Evolutionary conservation across 2,888 invertebrate genomes (phyloP).

Genomic region (Geophilus truncorum): DNA sequence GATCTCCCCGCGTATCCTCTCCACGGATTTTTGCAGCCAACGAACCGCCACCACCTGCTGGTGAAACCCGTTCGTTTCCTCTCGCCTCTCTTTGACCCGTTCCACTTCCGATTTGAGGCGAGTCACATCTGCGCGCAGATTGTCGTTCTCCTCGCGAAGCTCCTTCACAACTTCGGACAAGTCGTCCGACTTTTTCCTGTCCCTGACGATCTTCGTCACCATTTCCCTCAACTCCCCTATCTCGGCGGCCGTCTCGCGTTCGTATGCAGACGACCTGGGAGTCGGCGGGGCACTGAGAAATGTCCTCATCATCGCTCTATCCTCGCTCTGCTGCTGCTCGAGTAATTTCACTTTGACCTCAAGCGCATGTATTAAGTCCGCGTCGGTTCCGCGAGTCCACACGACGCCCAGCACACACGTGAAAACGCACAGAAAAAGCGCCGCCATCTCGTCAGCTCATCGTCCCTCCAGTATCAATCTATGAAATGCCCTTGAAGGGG

Average conservation of each 20-base stretch:
- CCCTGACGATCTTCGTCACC: conserved; percentile 34
- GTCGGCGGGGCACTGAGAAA: conserved; percentile 31
- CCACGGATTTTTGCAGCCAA: conserved; percentile 39
- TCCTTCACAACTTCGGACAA: conserved; percentile 33
- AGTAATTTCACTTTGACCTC: conserved; percentile 31
- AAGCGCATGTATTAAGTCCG: conserved; percentile 22
- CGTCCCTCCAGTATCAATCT: background rate
- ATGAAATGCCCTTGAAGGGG: conserved; percentile 13
- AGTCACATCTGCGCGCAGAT: conserved; percentile 37
- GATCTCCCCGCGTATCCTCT: conserved; percentile 39
- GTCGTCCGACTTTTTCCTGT: conserved; percentile 34
- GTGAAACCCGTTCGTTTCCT: conserved; percentile 32
- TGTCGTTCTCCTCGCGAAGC: conserved; percentile 36
- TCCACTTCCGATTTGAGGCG: conserved; percentile 37
- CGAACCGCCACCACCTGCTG: conserved; percentile 36
- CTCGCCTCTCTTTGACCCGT: conserved; percentile 33
- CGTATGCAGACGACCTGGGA: background rate
- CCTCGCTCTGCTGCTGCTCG: conserved; percentile 33
- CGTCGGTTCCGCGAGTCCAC: background rate
- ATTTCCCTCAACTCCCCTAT: conserved; percentile 33
- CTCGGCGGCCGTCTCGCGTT: conserved; percentile 28
- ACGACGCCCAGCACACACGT: background rate
- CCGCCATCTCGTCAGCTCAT: conserved; percentile 3
- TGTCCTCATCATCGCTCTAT: conserved; percentile 35
- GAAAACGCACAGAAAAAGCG: background rate